Percentiles rank a stretch among this genome's conserved stretches.
These are phyloP conservation scores for Morone chrysops DNA, from an alignment of 2,113 vertebrate species.

Conservation along the genomic window DNA sequence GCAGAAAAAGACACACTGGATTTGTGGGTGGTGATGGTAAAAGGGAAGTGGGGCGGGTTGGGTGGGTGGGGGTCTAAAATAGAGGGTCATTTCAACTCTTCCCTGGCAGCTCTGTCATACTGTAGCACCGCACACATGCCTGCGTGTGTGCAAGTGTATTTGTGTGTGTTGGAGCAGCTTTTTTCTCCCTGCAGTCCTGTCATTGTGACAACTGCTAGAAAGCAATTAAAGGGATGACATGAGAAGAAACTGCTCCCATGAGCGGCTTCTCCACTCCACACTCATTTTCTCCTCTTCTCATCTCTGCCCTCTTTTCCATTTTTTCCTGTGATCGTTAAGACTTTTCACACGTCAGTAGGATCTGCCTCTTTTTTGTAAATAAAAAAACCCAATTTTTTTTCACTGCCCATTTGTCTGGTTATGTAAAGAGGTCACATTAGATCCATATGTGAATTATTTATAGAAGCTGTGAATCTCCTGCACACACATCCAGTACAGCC, in stretches of 20 bases:
- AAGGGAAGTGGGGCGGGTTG: background rate
- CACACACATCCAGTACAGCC: background rate
- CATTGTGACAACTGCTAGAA: slow-evolving; percentile 77
- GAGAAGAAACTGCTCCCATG: slow-evolving; percentile 75
- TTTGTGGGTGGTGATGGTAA: slow-evolving; percentile 32
- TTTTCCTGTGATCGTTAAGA: slow-evolving; percentile 39
- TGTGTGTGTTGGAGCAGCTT: slow-evolving; percentile 46
- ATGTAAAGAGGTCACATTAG: slow-evolving; percentile 46
- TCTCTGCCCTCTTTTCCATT: slow-evolving; percentile 59
- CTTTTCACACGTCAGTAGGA: slow-evolving; percentile 37
- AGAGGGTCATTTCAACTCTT: slow-evolving; percentile 60
- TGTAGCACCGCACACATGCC: background rate
- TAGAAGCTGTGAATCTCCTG: slow-evolving; percentile 9
- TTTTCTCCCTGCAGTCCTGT: slow-evolving; percentile 72
- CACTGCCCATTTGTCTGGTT: slow-evolving; percentile 27
- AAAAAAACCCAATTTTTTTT: slow-evolving; percentile 13
- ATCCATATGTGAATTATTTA: slow-evolving; percentile 54
- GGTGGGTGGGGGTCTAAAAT: slow-evolving; percentile 27
- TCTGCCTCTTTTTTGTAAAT: slow-evolving; percentile 38
- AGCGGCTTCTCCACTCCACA: slow-evolving; percentile 69
- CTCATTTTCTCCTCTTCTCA: slow-evolving; percentile 68
- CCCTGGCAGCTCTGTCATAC: slow-evolving; percentile 60
- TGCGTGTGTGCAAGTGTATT: background rate
- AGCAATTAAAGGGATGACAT: slow-evolving; percentile 81
- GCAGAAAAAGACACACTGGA: slow-evolving; percentile 35